phyloP scores from a whole-genome alignment of 2,888 invertebrate genomes.

The Octodonta nipae region DNA sequence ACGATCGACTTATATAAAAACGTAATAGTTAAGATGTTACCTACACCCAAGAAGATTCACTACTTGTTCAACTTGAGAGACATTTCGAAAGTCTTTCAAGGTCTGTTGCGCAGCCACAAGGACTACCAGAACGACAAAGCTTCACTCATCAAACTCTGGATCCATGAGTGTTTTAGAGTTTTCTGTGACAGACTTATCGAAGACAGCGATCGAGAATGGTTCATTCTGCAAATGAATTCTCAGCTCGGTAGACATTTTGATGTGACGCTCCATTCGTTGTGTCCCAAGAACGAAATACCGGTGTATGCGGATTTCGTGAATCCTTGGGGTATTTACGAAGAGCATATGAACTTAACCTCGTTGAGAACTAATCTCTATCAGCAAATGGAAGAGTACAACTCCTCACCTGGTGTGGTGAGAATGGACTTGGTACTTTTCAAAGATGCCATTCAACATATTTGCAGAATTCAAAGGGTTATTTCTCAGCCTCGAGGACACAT shows the following conservation, averaged over 20 bases:
- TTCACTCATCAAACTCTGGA: slow-evolving; percentile 66
- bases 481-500: slow-evolving; percentile 74
- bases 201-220: slow-evolving; percentile 68
- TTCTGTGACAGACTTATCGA: slow-evolving; percentile 74
- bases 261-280: slow-evolving; percentile 63
- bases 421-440: slow-evolving; percentile 75
- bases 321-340: slow-evolving; percentile 60
- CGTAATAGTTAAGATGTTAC: slow-evolving; percentile 60
- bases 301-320: slow-evolving; percentile 73
- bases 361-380: slow-evolving; percentile 42
- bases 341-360: slow-evolving; percentile 41
- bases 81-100: slow-evolving; percentile 76
- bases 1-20: slow-evolving; percentile 67
- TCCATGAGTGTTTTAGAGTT: slow-evolving; percentile 74
- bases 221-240: slow-evolving; percentile 54
- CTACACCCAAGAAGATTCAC: slow-evolving; percentile 80
- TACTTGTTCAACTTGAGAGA: slow-evolving; percentile 81
- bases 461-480: slow-evolving; percentile 67
- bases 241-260: slow-evolving; percentile 70
- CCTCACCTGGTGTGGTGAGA: slow-evolving; percentile 59
- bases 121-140: slow-evolving; percentile 62
- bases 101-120: slow-evolving; percentile 61
- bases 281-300: slow-evolving; percentile 53
- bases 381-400: slow-evolving; percentile 66
- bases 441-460: slow-evolving; percentile 77